phyloP scores from a whole-genome alignment of 2,888 invertebrate species.

The Heliothis peltigera region DNA sequence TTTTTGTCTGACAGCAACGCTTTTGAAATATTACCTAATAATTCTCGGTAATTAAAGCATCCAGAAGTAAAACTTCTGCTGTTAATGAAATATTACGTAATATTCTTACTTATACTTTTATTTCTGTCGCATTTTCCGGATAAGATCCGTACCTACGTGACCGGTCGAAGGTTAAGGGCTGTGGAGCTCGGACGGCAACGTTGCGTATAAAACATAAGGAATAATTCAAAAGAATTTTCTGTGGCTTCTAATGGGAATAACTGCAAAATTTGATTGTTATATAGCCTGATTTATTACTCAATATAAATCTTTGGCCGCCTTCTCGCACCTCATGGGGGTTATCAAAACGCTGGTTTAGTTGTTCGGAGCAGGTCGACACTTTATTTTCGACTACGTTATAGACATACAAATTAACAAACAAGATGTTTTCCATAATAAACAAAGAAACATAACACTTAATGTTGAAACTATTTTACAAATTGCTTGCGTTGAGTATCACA shows the following conservation, averaged over 20 bases:
- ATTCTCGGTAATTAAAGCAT: neutral
- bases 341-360: neutral
- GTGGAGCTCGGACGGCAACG: conserved; percentile 21
- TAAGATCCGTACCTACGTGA: conserved; percentile 38
- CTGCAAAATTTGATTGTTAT: conserved; percentile 12
- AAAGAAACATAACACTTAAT: too few relatives aligned
- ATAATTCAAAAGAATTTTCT: conserved; percentile 31
- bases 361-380: neutral
- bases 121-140: conserved; percentile 11
- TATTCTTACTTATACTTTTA: conserved; percentile 11
- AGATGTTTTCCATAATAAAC: too few relatives aligned
- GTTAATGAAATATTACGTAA: conserved; percentile 8
- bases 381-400: neutral
- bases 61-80: neutral
- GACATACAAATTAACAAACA: too few relatives aligned
- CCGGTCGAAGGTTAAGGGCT: conserved; percentile 47
- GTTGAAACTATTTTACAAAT: too few relatives aligned
- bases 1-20: neutral
- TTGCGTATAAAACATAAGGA: conserved; percentile 23
- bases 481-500: too few relatives aligned
- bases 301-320: neutral
- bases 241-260: conserved; percentile 33
- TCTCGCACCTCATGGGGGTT: neutral
- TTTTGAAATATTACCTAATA: neutral
- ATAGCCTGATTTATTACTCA: conserved; percentile 15